These are phyloP conservation scores for Virgularia gustaviana DNA, from an alignment of 92 coral and sea anemone species.

Conservation along the genomic window DNA sequence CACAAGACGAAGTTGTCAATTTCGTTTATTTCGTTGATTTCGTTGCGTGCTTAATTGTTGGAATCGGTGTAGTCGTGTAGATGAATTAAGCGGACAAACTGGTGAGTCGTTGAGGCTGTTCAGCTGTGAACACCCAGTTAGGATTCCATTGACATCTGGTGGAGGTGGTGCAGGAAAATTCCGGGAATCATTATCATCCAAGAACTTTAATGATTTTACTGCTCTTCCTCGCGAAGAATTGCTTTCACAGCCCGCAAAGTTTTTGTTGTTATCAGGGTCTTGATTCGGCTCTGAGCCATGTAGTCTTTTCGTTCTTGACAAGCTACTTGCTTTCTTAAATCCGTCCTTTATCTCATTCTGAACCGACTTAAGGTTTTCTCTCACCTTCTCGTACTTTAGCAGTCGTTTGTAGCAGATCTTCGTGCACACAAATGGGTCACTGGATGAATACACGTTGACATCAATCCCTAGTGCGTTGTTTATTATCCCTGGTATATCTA, in stretches of 20 bases:
- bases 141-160: background rate
- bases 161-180: background rate
- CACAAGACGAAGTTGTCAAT: background rate
- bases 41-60: no score
- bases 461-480: slow-evolving; percentile 30
- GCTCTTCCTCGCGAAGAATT: background rate
- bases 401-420: slow-evolving; percentile 37
- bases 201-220: no score
- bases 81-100: no score
- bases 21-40: background rate
- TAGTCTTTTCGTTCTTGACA: slow-evolving; percentile 35
- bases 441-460: slow-evolving; percentile 25
- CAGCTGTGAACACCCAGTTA: background rate
- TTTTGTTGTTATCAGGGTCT: no score
- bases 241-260: background rate
- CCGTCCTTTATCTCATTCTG: slow-evolving; percentile 31
- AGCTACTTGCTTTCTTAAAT: slow-evolving; percentile 7
- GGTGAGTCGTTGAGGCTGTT: background rate
- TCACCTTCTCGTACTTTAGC: slow-evolving; percentile 1
- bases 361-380: slow-evolving; percentile 9
- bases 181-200: no score
- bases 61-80: no score
- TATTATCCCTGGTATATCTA: slow-evolving; percentile 28
- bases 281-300: no score
- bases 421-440: slow-evolving; percentile 28